Evolutionary conservation across 2,113 vertebrate species (phyloP).

Genomic region (Pedionomus torquatus): DNA sequence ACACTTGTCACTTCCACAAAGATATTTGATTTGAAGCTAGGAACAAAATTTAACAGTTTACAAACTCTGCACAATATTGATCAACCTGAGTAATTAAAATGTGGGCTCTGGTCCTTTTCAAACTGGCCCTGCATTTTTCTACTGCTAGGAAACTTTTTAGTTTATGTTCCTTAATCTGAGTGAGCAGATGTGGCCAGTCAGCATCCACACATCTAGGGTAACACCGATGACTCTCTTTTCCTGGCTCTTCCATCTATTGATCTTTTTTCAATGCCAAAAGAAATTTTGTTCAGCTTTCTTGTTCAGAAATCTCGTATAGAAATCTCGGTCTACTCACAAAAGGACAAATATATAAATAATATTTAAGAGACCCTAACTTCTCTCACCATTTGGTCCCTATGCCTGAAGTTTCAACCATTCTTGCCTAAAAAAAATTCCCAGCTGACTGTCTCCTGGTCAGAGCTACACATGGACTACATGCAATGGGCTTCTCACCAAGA

Average conservation of each 20-base stretch:
- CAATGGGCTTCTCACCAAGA: neutral
- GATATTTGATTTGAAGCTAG: neutral
- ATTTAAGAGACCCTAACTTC: neutral
- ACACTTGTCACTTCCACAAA: neutral
- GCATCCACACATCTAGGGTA: neutral
- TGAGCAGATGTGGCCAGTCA: neutral
- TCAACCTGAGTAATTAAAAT: neutral
- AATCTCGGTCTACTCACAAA: neutral
- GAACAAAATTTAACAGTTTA: constrained; percentile 3
- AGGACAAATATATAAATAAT: neutral
- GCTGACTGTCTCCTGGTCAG: neutral
- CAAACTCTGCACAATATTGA: neutral
- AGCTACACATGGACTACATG: neutral
- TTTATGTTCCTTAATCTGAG: neutral
- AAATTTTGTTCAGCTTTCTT: neutral
- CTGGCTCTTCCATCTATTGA: neutral
- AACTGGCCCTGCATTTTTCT: neutral
- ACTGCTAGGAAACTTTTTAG: neutral
- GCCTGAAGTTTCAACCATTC: neutral
- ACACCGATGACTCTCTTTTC: neutral
- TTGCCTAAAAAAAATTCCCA: neutral
- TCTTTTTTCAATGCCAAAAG: neutral
- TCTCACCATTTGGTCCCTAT: neutral
- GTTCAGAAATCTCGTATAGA: no score
- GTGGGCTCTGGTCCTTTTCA: neutral